phyloP scores from a whole-genome alignment of 2,888 invertebrate genomes.

The Drosophila tanythrix region DNA sequence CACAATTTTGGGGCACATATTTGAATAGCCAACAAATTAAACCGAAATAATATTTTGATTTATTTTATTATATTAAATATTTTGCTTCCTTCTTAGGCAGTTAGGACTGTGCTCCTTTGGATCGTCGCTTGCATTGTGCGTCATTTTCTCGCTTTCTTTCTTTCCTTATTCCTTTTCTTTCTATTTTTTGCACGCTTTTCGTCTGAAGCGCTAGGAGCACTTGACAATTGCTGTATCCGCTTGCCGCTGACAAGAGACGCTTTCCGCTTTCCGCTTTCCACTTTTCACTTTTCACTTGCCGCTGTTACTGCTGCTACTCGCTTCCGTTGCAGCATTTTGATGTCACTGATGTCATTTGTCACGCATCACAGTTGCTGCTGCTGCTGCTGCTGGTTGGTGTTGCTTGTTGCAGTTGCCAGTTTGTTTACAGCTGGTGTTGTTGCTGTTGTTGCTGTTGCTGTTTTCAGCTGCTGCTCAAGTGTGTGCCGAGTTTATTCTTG shows the following conservation, averaged over 20 bases:
- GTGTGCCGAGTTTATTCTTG: constrained; percentile 72
- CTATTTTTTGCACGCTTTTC: constrained; percentile 24
- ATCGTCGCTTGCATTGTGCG: constrained; percentile 22
- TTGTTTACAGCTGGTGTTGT: constrained; percentile 47
- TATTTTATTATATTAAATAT: neutral
- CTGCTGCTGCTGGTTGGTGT: constrained; percentile 18
- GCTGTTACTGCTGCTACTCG: constrained; percentile 17
- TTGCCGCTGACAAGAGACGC: constrained; percentile 60
- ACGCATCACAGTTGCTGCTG: constrained; percentile 60
- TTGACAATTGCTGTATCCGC: constrained; percentile 77
- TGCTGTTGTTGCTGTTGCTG: constrained; percentile 24
- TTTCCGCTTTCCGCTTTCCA: constrained; percentile 18
- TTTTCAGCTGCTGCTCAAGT: constrained; percentile 49
- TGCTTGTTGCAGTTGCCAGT: constrained; percentile 42
- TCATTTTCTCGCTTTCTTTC: constrained; percentile 29
- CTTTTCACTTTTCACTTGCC: constrained; percentile 1
- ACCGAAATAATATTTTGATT: neutral
- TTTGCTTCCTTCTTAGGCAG: constrained; percentile 7
- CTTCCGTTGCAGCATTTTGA: constrained; percentile 71
- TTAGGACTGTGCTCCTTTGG: constrained; percentile 29
- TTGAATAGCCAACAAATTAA: neutral
- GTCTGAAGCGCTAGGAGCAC: constrained; percentile 43
- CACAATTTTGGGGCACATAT: neutral
- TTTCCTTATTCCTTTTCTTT: constrained; percentile 2
- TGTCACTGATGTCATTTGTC: constrained; percentile 75